Conservation (phyloP, 1,140 invertebrate species). For the Ditylenchus dipsaci region DNA sequence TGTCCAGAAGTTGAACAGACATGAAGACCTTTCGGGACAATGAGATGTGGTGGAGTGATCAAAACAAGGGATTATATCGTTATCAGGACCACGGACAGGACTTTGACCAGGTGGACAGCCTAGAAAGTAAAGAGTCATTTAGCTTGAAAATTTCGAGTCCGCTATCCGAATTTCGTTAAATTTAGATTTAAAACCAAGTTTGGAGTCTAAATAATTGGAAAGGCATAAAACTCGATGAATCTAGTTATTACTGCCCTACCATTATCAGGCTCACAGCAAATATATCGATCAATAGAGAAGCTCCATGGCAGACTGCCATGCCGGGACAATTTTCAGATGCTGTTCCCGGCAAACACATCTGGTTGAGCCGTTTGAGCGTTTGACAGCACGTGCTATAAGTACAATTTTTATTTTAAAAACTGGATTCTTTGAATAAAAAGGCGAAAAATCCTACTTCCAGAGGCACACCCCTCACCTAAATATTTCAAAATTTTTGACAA, state of each 20-base stretch:
- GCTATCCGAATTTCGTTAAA: no score
- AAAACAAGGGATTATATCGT: conserved; percentile 28
- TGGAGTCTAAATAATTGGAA: no score
- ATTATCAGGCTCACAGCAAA: conserved; percentile 50
- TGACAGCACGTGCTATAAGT: conserved; percentile 16
- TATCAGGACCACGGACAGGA: conserved; percentile 18
- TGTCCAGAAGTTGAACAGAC: conserved; percentile 49
- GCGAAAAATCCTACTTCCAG: conserved; percentile 13
- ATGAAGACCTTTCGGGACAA: conserved; percentile 30
- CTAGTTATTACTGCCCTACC: no score
- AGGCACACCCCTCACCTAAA: conserved; percentile 44
- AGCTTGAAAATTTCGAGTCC: no score
- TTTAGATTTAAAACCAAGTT: no score
- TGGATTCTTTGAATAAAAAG: no score
- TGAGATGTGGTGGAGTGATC: background rate
- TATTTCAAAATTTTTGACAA: background rate
- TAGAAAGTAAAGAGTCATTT: conserved; percentile 14
- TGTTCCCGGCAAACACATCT: conserved; percentile 35
- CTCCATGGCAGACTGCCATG: conserved; percentile 42
- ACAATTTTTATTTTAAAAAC: no score
- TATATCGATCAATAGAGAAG: conserved; percentile 48
- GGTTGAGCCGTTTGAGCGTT: conserved; percentile 20
- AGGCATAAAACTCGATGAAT: no score
- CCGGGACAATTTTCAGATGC: conserved; percentile 30
- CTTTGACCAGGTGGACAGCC: conserved; percentile 33